A percentile compares a stretch with the other conserved stretches of the same genome.
Evolutionary conservation across 2,797 vertebrate species (phyloP).

Genomic region (Scolopax rusticola): DNA sequence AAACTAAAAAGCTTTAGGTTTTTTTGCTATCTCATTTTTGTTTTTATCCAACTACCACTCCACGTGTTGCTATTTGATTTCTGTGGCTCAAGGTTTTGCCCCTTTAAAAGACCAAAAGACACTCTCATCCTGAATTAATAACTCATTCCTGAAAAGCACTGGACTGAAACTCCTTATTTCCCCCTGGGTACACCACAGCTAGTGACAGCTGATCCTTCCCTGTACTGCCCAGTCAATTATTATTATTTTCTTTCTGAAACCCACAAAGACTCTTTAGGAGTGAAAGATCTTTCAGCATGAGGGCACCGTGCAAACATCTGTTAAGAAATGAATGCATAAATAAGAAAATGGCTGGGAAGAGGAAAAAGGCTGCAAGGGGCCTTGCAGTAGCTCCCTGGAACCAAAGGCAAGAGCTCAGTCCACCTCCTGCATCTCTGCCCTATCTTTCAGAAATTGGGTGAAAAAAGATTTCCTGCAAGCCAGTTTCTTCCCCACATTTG

Average conservation of each 20-base stretch:
- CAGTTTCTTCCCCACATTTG: not conserved
- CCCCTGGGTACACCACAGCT: not conserved
- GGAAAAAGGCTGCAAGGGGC: not conserved
- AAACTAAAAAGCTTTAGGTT: not conserved
- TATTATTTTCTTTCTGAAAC: not conserved
- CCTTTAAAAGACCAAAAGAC: not conserved
- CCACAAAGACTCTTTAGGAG: not conserved
- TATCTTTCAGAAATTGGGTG: not conserved
- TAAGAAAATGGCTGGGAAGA: not conserved
- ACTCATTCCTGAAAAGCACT: conserved; percentile 26
- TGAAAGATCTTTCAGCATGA: not conserved
- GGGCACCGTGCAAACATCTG: not conserved
- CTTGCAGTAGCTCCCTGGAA: not conserved
- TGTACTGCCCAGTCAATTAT: not conserved
- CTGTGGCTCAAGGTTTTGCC: not conserved
- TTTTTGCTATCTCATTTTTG: not conserved
- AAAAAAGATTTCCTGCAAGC: not conserved
- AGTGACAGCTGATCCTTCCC: not conserved
- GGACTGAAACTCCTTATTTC: conserved; percentile 5
- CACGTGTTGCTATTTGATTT: not conserved
- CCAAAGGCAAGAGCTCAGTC: not conserved
- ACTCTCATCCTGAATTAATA: not conserved
- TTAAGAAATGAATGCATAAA: not conserved
- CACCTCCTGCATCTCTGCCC: not conserved
- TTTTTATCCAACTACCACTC: not conserved